Evolutionary conservation across 2,888 invertebrate species (phyloP), one percentile per base, ranked within the genome.

Genomic region (Synergus gifuensis): DNA sequence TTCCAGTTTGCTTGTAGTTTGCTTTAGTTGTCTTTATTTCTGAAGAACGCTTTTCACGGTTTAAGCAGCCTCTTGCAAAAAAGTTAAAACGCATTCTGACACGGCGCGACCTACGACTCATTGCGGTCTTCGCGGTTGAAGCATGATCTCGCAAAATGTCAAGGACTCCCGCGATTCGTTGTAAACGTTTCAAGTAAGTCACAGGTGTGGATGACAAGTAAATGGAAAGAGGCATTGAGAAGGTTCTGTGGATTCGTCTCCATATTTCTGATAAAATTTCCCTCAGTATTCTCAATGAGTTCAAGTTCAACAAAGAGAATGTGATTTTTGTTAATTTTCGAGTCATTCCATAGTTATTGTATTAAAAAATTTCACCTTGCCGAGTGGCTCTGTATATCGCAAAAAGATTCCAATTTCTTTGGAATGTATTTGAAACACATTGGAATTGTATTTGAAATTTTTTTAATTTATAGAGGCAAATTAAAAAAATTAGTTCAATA

Each of bases 91-190:
- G 64, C 76, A 81, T 77, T 80, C 81, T 79, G 82, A 83, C 81
- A 76, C 80, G 78, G 77, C 80, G 18, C 80, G 83, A 85, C 82
- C 84, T 82, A 81, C 82, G 80, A 79, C 80, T 81, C 82, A 69
- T 78, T 80, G 84, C 83, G 84, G 85, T 85, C 84, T 80, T 79
- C 81, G 84, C 77, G 83, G 82, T 81, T 81, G 80, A 58, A 60
- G 40, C 36, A 58, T 44, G 78, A 42, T 69, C 54, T 67, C 79
- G 80, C 80, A 79, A 77, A 86, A 85, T 84, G 83, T 86, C 86
- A 86, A 87, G 85, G 86, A 80, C 82, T 79, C 69, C 64, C 60
- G 16, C 67, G 78, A 81, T 83, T 78, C 82, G 80, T 81, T 77
- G 78, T 76, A 77, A 81, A 77, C 54, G 8, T 73, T 73, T 46